Conservation (phyloP, 2,797 vertebrate genomes). For the Distichodus sexfasciatus region DNA sequence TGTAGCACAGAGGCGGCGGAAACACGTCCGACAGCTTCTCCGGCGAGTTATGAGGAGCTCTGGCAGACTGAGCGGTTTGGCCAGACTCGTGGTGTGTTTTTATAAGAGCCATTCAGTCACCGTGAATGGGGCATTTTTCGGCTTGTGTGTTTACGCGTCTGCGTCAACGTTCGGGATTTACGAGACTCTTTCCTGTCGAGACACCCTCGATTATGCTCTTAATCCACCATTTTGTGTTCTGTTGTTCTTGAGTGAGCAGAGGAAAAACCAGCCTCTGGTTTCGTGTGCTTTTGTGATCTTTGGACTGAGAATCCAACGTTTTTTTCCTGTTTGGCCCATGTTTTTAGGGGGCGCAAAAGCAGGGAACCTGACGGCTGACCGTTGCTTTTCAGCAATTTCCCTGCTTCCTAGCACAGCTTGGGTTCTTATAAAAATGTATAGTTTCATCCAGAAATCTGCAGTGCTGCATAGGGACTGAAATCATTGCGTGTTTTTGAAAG, state of each 20-base stretch:
- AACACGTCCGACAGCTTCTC: conserved; percentile 13
- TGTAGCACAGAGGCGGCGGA: conserved; percentile 31
- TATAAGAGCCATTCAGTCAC: conserved; percentile 32
- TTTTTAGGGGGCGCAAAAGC: no score
- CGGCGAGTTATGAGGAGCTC: conserved; percentile 26
- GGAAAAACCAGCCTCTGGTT: neutral
- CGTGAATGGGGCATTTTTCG: conserved; percentile 12
- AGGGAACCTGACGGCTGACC: no score
- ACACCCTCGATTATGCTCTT: neutral
- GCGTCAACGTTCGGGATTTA: neutral
- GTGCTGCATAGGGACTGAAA: no score
- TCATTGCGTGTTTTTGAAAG: no score
- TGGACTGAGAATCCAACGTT: neutral
- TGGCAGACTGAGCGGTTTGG: conserved; percentile 32
- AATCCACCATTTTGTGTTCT: neutral
- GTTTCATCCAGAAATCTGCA: no score
- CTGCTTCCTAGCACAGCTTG: no score
- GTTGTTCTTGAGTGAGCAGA: neutral
- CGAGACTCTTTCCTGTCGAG: conserved; percentile 2
- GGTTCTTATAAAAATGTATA: no score
- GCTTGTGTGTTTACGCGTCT: conserved; percentile 19
- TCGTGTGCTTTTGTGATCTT: neutral
- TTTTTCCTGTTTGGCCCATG: neutral
- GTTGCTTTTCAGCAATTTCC: no score
- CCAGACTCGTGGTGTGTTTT: conserved; percentile 19